These are phyloP conservation scores for Remorina albescens DNA, from an alignment of 2,797 vertebrate genomes.

Conservation along the genomic window DNA sequence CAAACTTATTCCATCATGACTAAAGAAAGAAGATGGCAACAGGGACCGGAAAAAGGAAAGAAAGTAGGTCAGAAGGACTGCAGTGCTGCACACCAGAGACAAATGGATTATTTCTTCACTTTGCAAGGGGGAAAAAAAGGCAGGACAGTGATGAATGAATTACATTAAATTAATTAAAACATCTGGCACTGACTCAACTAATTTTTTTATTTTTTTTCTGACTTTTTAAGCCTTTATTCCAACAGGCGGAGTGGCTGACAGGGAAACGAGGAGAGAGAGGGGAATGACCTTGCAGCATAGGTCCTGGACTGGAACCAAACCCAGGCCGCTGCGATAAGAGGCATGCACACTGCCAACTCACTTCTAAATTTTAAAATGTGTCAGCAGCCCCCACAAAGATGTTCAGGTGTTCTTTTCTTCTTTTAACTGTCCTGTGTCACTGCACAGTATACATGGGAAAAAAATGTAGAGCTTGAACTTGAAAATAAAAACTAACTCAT, in stretches of 20 bases:
- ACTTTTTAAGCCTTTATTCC: no score
- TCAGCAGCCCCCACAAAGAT: constrained; percentile 42
- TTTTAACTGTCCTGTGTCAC: constrained; percentile 3
- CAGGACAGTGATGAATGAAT: constrained; percentile 77
- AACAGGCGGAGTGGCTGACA: no score
- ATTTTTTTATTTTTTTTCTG: no score
- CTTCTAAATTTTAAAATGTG: constrained; percentile 53
- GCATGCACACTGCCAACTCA: no score
- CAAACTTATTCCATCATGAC: constrained; percentile 63
- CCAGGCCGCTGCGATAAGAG: no score
- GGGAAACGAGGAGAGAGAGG: no score
- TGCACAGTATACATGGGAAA: constrained; percentile 6
- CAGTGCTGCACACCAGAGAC: constrained; percentile 71
- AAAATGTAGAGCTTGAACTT: constrained; percentile 11
- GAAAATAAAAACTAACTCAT: constrained; percentile 41
- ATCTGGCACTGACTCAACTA: constrained; percentile 61
- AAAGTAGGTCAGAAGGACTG: constrained; percentile 82
- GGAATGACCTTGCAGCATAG: no score
- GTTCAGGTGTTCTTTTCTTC: constrained; percentile 2
- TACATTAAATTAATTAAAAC: constrained; percentile 73
- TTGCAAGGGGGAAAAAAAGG: constrained; percentile 62
- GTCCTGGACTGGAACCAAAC: no score
- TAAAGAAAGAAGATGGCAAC: constrained; percentile 69
- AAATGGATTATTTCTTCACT: constrained; percentile 79
- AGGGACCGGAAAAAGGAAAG: constrained; percentile 57